A percentile compares a stretch with the other conserved stretches of the same genome.
phyloP scores from a whole-genome alignment of 2,797 vertebrate species.

The Trematomus bernacchii region DNA sequence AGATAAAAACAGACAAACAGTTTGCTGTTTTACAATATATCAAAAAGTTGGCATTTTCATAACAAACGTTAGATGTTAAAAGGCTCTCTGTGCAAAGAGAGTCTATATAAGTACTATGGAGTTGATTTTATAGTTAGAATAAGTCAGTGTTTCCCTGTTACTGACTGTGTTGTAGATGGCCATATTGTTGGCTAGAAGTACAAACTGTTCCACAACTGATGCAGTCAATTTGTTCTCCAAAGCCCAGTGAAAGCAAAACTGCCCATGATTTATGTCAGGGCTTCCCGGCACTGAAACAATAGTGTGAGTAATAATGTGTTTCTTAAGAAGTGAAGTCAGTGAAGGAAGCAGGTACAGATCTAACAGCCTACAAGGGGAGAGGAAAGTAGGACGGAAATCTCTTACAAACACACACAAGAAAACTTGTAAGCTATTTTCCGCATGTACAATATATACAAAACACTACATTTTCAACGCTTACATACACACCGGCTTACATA shows the following conservation, averaged over 20 bases:
- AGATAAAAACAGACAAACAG: neutral
- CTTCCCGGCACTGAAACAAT: constrained; percentile 52
- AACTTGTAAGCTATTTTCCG: constrained; percentile 1
- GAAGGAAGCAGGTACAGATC: constrained; percentile 36
- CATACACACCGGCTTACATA: constrained; percentile 12
- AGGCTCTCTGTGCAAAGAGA: neutral
- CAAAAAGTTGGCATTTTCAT: neutral
- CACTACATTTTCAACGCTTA: constrained; percentile 30
- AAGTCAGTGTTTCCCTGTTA: constrained; percentile 5
- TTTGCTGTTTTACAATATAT: neutral
- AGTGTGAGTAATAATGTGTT: constrained; percentile 54
- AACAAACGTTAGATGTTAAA: neutral
- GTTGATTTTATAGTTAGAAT: constrained; percentile 15
- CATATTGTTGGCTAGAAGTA: constrained; percentile 26
- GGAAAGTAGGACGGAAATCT: constrained; percentile 16
- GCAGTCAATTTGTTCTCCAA: constrained; percentile 40
- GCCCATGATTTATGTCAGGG: constrained; percentile 61
- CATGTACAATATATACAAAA: neutral
- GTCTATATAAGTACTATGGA: neutral
- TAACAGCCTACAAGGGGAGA: neutral
- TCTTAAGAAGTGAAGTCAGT: constrained; percentile 41
- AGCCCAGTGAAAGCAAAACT: constrained; percentile 31
- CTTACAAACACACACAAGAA: neutral
- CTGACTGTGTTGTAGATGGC: constrained; percentile 12
- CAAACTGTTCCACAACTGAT: constrained; percentile 51